These are phyloP conservation scores for Agapostemon virescens DNA, from an alignment of 2,888 invertebrate genomes.

Conservation along the genomic window DNA sequence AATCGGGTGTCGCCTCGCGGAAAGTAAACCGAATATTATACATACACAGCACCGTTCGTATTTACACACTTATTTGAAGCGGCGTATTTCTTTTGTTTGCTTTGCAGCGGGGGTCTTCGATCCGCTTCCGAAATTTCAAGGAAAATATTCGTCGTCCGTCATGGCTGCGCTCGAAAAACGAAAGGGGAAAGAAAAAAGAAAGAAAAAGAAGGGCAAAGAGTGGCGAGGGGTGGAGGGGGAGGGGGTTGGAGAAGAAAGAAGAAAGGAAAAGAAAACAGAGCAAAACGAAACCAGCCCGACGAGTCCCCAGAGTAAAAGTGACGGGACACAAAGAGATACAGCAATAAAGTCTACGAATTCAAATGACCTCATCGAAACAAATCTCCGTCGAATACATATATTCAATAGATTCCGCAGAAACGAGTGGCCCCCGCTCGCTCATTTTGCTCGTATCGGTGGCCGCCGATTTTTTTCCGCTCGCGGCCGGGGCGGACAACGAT, in stretches of 20 bases:
- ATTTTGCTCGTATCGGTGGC: constrained; percentile 12
- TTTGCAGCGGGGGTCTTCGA: background rate
- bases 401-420: constrained; percentile 20
- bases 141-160: constrained; percentile 3
- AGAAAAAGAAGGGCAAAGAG: background rate
- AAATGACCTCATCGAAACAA: constrained; percentile 35
- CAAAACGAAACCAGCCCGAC: background rate
- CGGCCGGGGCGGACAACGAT: constrained; percentile 30
- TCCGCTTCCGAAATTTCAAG: constrained; percentile 24
- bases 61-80: constrained; percentile 32
- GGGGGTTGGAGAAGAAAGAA: background rate
- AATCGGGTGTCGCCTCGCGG: constrained; percentile 14
- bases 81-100: constrained; percentile 24
- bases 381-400: constrained; percentile 22
- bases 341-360: constrained; percentile 28
- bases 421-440: background rate
- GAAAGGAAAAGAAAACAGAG: background rate
- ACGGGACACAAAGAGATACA: background rate
- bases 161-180: background rate
- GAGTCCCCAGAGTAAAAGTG: background rate
- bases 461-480: constrained; percentile 4
- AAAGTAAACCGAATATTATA: constrained; percentile 35
- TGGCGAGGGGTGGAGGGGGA: background rate
- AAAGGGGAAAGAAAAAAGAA: background rate
- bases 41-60: constrained; percentile 7